Conservation (phyloP, 2,888 invertebrate genomes). For the Halocaridina rubra region DNA sequence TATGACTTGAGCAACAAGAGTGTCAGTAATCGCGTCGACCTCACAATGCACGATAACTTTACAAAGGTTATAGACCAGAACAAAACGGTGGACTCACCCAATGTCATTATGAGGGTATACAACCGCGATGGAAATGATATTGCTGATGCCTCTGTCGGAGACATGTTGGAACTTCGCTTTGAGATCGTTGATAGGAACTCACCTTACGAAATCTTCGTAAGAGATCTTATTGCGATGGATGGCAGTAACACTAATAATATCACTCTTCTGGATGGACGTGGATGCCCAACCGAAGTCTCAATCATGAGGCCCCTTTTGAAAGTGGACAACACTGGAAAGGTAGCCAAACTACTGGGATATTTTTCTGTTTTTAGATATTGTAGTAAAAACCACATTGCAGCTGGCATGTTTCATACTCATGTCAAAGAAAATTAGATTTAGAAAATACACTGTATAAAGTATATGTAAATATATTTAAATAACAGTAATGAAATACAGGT, state of each 20-base stretch:
- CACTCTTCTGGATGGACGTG: slow-evolving; percentile 88
- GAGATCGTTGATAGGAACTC: slow-evolving; percentile 92
- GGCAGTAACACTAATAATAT: slow-evolving; percentile 93
- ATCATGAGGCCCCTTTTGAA: slow-evolving; percentile 94
- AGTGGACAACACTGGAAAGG: slow-evolving; percentile 73
- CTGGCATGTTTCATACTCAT: no score
- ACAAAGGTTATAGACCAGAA: slow-evolving; percentile 88
- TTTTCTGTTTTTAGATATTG: no score
- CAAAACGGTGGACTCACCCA: slow-evolving; percentile 91
- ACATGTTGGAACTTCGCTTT: slow-evolving; percentile 89
- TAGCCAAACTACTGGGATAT: slow-evolving; percentile 19
- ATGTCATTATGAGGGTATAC: slow-evolving; percentile 82
- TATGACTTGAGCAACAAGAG: slow-evolving; percentile 95
- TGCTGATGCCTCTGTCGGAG: slow-evolving; percentile 90
- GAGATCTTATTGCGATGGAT: slow-evolving; percentile 94
- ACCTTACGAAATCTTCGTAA: slow-evolving; percentile 94
- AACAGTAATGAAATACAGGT: no score
- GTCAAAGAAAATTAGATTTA: no score
- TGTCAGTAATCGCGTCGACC: slow-evolving; percentile 85
- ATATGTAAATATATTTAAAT: no score
- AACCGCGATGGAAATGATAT: slow-evolving; percentile 81
- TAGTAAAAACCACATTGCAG: no score
- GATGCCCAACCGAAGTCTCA: slow-evolving; percentile 93
- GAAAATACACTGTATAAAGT: no score
- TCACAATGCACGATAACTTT: slow-evolving; percentile 86